A percentile compares a stretch with the other conserved stretches of the same genome.
Conservation (phyloP, 2,888 invertebrate species). For the Ennomos erosarius region DNA sequence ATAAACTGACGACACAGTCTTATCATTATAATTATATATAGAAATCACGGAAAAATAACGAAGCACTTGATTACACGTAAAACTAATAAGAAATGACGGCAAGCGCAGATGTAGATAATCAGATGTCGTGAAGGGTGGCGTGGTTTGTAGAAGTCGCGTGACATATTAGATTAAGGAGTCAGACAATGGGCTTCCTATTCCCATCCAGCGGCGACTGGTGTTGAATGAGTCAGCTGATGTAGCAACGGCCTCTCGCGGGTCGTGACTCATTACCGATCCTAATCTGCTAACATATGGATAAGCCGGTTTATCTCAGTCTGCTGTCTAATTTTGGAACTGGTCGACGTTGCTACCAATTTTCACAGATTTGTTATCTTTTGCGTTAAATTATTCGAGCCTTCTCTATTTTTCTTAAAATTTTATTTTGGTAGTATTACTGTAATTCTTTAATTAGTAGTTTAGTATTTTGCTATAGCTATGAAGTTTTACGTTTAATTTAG, state of each 20-base stretch:
- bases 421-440: too few species aligned
- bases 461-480: too few species aligned
- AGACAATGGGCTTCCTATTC: constrained; percentile 77
- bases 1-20: background rate
- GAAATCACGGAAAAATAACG: too few species aligned
- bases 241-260: constrained; percentile 72
- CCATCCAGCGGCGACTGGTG: constrained; percentile 49
- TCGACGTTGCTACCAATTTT: constrained; percentile 6
- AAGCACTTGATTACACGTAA: too few species aligned
- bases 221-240: constrained; percentile 81
- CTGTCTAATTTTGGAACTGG: constrained; percentile 16
- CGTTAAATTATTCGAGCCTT: too few species aligned
- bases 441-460: too few species aligned
- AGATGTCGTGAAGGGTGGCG: constrained; percentile 6
- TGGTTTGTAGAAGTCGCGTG: constrained; percentile 26
- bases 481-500: too few species aligned
- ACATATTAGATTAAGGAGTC: constrained; percentile 55
- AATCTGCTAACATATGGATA: constrained; percentile 62
- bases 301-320: constrained; percentile 42
- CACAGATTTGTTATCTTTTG: background rate
- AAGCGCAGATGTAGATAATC: constrained; percentile 11
- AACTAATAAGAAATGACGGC: background rate
- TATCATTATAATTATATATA: too few species aligned
- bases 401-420: too few species aligned
- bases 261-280: constrained; percentile 74